These are phyloP conservation scores for Sarcophaga subvicina DNA, from an alignment of 2,888 invertebrate genomes.

Conservation along the genomic window DNA sequence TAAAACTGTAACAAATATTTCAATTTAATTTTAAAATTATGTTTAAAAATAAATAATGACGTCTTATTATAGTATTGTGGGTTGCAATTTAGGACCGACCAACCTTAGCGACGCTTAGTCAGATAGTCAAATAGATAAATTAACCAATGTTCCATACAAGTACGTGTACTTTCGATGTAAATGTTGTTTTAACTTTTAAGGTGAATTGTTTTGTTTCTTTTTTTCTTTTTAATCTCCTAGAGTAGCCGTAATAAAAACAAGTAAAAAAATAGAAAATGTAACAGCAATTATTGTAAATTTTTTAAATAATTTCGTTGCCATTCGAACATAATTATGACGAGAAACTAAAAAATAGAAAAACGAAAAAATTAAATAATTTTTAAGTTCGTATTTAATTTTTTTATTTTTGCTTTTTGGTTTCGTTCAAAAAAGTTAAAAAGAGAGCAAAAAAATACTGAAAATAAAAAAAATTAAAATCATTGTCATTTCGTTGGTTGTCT, in stretches of 20 bases:
- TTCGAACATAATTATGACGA: slow-evolving; percentile 13
- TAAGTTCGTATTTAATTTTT: neutral
- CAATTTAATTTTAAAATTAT: neutral
- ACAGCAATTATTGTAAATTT: neutral
- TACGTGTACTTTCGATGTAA: slow-evolving; percentile 36
- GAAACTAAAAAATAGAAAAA: neutral
- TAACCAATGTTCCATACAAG: slow-evolving; percentile 52
- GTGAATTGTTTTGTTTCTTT: slow-evolving; percentile 28
- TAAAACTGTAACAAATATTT: slow-evolving; percentile 26
- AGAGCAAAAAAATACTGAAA: slow-evolving; percentile 11
- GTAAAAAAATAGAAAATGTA: neutral
- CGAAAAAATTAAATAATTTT: slow-evolving; percentile 19
- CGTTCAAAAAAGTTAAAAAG: neutral
- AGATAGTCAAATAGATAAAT: neutral
- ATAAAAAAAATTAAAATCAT: slow-evolving; percentile 55
- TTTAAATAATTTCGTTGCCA: neutral
- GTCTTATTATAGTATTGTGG: slow-evolving; percentile 66
- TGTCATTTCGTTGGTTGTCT: slow-evolving; percentile 41
- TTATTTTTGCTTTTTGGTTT: no score
- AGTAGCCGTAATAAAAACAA: neutral
- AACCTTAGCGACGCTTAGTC: no score
- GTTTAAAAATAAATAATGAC: slow-evolving; percentile 29
- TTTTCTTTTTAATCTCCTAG: neutral
- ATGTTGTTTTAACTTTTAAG: slow-evolving; percentile 67
- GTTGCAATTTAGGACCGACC: slow-evolving; percentile 49